Base-by-base conservation (phyloP, 2,797 vertebrate genomes). In the Melanotaenia parkinsoni region DNA sequence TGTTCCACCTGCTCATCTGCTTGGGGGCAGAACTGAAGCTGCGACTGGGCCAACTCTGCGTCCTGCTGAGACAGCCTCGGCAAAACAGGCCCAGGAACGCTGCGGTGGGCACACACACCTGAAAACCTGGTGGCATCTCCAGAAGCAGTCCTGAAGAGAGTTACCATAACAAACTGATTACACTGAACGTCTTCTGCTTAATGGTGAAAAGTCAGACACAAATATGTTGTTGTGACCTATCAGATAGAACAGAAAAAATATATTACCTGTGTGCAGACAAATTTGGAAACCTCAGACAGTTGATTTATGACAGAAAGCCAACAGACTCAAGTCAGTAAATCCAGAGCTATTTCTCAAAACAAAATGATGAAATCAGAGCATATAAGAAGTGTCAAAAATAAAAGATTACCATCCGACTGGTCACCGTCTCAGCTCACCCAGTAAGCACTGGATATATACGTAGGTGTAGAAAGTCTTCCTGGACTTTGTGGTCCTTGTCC, bases 1-100 rank as follows among this genome's bases (percentile, higher is more conserved):
- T 87, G 67, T 84, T 91, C 89, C 90, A 91, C 67, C 87, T 84
- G 81, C 88, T 92, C 90, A 91, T 90, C 64, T 86, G 88, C 38
- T 88, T 81, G 43, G 89, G 86, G 12, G 82, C 89, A 82, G 74
- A 91, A 64, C 82, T 84, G 68, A 94, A 77, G 56, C 65, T 63
- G 62, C 81, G 78, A 53, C 47, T 20, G 0, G 78, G 67, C 58
- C 58, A 71, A 67, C 58, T 61, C 57, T 13, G 72, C 0, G 16
- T 50, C 63, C 79, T 76, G 74, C 81, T 86, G 58, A 86, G 72
- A 69, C 79, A 88, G 45, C 80, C 81, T 58, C 50, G 80, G 64
- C 83, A 86, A 67, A 88, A 86, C 75, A 82, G 77, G 70, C 77
- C 76, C 76, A 86, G 67, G n/a, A 67, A 40, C 26, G 83, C 73